phyloP scores from a whole-genome alignment of 2,797 vertebrate genomes.

The Mus caroli region DNA sequence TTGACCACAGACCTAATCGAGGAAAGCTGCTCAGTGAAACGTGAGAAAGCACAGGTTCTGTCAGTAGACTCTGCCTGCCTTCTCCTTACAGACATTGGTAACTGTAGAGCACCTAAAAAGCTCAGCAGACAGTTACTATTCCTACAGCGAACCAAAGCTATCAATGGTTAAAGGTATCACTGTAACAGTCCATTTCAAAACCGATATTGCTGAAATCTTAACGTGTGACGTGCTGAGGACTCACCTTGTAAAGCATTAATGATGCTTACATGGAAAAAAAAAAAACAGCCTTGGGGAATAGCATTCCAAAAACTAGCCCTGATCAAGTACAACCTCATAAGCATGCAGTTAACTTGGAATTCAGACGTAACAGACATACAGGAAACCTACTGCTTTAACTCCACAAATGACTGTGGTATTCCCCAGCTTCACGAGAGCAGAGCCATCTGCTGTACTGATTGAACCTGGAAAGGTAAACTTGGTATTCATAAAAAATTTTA shows the following conservation, averaged over 20 bases:
- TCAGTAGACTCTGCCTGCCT: neutral
- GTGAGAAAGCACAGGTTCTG: neutral
- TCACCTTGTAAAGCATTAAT: neutral
- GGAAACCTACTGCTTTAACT: slow-evolving; percentile 93
- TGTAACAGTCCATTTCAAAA: slow-evolving; percentile 32
- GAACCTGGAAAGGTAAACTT: slow-evolving; percentile 90
- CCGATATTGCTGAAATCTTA: neutral
- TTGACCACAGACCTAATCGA: neutral
- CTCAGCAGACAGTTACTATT: neutral
- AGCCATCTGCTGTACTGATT: slow-evolving; percentile 97
- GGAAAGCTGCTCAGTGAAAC: neutral
- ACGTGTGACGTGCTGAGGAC: neutral
- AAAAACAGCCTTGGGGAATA: neutral
- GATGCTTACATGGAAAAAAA: neutral
- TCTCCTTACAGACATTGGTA: neutral
- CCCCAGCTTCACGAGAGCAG: slow-evolving; percentile 97
- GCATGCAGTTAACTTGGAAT: neutral
- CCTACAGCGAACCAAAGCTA: neutral
- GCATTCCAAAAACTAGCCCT: neutral
- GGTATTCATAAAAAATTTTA: neutral
- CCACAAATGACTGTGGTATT: slow-evolving; percentile 98
- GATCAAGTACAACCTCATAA: slow-evolving; percentile 5
- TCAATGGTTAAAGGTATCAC: neutral
- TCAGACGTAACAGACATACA: neutral
- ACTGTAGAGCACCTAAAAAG: neutral